Evolutionary conservation across 2,888 invertebrate species (phyloP), one percentile per base, ranked within the genome.

Genomic region (Agonopterix subpropinquella): DNA sequence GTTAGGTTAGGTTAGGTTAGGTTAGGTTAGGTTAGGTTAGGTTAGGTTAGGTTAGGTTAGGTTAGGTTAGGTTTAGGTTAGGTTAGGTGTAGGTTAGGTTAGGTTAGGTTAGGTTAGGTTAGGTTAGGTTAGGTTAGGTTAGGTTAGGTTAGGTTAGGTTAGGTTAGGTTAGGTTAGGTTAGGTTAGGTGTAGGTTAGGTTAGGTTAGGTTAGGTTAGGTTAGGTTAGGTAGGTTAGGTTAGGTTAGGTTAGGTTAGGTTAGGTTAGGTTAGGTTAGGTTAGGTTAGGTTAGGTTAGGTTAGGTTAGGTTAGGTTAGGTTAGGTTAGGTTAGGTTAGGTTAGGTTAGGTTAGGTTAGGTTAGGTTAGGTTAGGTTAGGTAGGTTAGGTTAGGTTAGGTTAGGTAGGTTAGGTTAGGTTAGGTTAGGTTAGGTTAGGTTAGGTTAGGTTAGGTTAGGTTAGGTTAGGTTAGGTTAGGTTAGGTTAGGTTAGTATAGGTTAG

Each of bases 1-100:
- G 51, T 53, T n/a, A n/a, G n/a, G 50, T 50, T 50, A 50, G 48
- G 53, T 50, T 49, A 53, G 49, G 52, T 53, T 53, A 53, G 49
- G 52, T 53, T 49, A 49, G 47, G 52, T 49, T 53, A 49, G 49
- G 49, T 49, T 53, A 49, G n/a, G 52, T 52, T 49, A 52, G 47
- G 49, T 49, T 49, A 52, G 48, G 52, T 52, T 52, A 47, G 44
- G 48, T 48, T 45, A 49, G 45, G 49, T 52, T 52, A 49, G 49
- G 52, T 52, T 52, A 49, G 49, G 52, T 49, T 52, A 49, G 49
- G n/a, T n/a, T 47, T 52, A 50, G 49, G 52, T 49, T 52, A 50
- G 47, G 49, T 49, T 52, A 50, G 47, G 49, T 49, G 49, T 49
- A 52, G 49, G 52, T 52, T 52, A 50, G 49, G 52, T 52, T 52